phyloP scores from a whole-genome alignment of 2,888 invertebrate species.

The Melinopterus prodromus region DNA sequence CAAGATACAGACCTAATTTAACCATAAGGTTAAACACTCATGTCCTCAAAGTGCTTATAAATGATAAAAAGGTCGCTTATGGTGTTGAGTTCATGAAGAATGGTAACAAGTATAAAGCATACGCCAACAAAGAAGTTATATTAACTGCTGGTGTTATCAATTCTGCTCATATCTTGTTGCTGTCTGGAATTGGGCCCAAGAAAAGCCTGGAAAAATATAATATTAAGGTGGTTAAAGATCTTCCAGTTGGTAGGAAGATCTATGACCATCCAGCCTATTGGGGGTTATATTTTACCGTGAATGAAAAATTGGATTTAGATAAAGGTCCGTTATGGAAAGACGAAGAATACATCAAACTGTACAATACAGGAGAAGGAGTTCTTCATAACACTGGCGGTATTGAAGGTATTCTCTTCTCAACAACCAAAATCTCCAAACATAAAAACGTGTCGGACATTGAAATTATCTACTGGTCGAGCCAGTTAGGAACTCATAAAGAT shows the following conservation, averaged over 20 bases:
- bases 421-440: slow-evolving; percentile 42
- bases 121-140: slow-evolving; percentile 77
- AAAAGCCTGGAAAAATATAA: slow-evolving; percentile 66
- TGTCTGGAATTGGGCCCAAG: slow-evolving; percentile 80
- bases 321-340: background rate
- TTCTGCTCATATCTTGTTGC: slow-evolving; percentile 82
- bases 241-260: slow-evolving; percentile 78
- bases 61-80: slow-evolving; percentile 63
- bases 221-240: slow-evolving; percentile 69
- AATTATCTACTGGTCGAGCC: slow-evolving; percentile 70
- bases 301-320: slow-evolving; percentile 58
- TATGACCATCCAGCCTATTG: slow-evolving; percentile 79
- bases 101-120: slow-evolving; percentile 61
- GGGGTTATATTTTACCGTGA: slow-evolving; percentile 74
- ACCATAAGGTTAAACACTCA: slow-evolving; percentile 57
- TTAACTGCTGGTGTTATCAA: slow-evolving; percentile 81
- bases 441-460: slow-evolving; percentile 71
- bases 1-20: slow-evolving; percentile 58
- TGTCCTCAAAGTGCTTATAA: slow-evolving; percentile 56
- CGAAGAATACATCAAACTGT: slow-evolving; percentile 11
- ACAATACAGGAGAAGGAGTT: slow-evolving; percentile 56
- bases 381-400: slow-evolving; percentile 64
- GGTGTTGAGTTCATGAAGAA: slow-evolving; percentile 75
- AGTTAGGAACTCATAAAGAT: slow-evolving; percentile 49
- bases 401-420: slow-evolving; percentile 56